Evolutionary conservation across 1,140 invertebrate species (phyloP).

Genomic region (Lysiphlebus fabarum): DNA sequence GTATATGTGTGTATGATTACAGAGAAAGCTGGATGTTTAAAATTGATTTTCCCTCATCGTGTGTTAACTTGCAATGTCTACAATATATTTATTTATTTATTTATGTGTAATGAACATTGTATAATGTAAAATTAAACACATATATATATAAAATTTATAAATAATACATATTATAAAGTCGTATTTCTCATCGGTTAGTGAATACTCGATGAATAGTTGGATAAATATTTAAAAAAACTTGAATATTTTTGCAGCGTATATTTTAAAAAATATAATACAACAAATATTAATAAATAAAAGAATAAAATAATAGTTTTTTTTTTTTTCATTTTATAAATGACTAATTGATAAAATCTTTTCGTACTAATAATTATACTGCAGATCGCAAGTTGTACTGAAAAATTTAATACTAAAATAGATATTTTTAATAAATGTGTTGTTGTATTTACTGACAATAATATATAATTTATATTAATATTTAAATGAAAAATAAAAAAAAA

Average conservation of each 20-base stretch:
- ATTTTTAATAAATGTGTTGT: too few species aligned
- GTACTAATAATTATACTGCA: conserved; percentile 36
- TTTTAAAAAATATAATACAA: conserved; percentile 1
- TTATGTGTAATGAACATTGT: too few species aligned
- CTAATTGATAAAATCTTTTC: conserved; percentile 37
- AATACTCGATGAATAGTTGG: background rate
- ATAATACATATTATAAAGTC: background rate
- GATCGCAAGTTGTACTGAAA: conserved; percentile 28
- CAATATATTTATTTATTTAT: too few species aligned
- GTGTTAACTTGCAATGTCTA: too few species aligned
- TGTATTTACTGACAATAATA: too few species aligned
- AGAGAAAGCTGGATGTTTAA: conserved; percentile 23
- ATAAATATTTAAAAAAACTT: too few species aligned
- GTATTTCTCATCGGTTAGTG: conserved; percentile 6
- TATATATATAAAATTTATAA: too few species aligned
- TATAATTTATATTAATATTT: too few species aligned
- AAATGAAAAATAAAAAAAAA: too few species aligned
- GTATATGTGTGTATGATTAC: too few species aligned
- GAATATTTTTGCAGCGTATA: too few species aligned
- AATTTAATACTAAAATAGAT: conserved; percentile 2
- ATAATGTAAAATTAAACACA: too few species aligned
- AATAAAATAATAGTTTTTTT: conserved; percentile 2
- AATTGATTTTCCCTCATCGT: conserved; percentile 25
- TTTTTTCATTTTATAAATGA: background rate
- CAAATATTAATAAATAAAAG: conserved; percentile 13